Percentiles rank a stretch among this genome's conserved stretches.
phyloP scores from a whole-genome alignment of 2,888 invertebrate genomes.

The Pseudolycoriella hygida region DNA sequence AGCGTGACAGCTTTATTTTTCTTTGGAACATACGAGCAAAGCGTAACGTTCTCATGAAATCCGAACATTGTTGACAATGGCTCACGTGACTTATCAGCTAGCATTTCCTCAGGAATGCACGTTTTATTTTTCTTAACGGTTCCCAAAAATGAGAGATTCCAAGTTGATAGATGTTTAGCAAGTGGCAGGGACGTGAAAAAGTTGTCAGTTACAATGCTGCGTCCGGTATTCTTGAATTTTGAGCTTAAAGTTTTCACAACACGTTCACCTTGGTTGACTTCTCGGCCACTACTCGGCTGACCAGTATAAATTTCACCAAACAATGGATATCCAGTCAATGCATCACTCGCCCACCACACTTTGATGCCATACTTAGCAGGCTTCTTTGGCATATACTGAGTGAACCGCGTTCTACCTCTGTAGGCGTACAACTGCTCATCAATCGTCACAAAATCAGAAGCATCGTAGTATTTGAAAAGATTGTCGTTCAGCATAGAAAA shows the following conservation, averaged over 20 bases:
- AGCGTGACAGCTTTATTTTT: neutral
- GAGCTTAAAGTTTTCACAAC: conserved; percentile 5
- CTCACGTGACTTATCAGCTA: neutral
- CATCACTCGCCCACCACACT: conserved; percentile 17
- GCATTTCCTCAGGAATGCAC: neutral
- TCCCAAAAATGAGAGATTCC: neutral
- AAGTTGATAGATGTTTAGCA: neutral
- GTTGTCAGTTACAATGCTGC: neutral
- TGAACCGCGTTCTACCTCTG: conserved; percentile 15
- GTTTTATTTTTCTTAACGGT: conserved; percentile 1
- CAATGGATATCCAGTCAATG: conserved; percentile 15
- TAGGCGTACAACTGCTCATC: conserved; percentile 18
- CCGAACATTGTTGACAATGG: neutral
- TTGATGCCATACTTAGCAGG: conserved; percentile 17
- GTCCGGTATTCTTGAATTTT: neutral
- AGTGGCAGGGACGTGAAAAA: neutral
- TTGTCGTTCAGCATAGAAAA: conserved; percentile 18
- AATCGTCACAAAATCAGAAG: conserved; percentile 15
- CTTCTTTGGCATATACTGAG: conserved; percentile 16
- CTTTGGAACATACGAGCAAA: neutral
- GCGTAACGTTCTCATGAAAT: neutral
- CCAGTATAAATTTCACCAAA: conserved; percentile 14
- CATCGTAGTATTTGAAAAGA: conserved; percentile 14
- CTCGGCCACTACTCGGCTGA: conserved; percentile 6
- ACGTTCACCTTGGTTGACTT: conserved; percentile 11